A percentile compares a stretch with the other conserved stretches of the same genome.
Conservation (phyloP, 1,140 invertebrate genomes). For the Trichonephila clavata region DNA sequence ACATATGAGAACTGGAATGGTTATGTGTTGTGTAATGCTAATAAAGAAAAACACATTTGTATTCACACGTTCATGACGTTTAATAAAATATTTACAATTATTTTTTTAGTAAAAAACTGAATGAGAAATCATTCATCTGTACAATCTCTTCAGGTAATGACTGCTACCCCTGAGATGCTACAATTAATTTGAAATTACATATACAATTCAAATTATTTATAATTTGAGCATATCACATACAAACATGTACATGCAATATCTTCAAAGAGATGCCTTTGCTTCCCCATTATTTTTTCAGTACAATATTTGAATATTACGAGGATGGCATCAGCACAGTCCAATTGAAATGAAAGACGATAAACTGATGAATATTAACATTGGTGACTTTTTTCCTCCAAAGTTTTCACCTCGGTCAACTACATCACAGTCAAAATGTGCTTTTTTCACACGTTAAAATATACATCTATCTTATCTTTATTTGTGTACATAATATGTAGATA, state of each 20-base stretch:
- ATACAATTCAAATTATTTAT: slow-evolving; percentile 77
- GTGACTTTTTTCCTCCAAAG: slow-evolving; percentile 55
- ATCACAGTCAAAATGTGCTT: slow-evolving; percentile 75
- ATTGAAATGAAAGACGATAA: slow-evolving; percentile 69
- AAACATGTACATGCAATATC: slow-evolving; percentile 63
- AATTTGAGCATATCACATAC: slow-evolving; percentile 75
- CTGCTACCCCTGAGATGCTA: slow-evolving; percentile 69
- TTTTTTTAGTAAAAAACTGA: slow-evolving; percentile 67
- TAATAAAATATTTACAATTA: slow-evolving; percentile 77
- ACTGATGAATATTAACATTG: slow-evolving; percentile 57
- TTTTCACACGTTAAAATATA: slow-evolving; percentile 73
- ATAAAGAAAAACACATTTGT: not conserved
- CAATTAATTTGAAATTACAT: slow-evolving; percentile 73
- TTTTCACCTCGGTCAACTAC: slow-evolving; percentile 56
- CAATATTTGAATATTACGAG: slow-evolving; percentile 37
- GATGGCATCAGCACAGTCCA: slow-evolving; percentile 29
- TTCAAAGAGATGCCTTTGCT: slow-evolving; percentile 55
- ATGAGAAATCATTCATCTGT: slow-evolving; percentile 70
- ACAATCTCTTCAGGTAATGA: slow-evolving; percentile 74
- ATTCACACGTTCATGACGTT: slow-evolving; percentile 54
- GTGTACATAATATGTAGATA: slow-evolving; percentile 61
- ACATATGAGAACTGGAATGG: too few species aligned
- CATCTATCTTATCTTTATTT: slow-evolving; percentile 61
- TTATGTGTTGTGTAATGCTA: not conserved
- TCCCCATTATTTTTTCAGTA: slow-evolving; percentile 22